These are phyloP conservation scores for Glaucomys volans DNA, from an alignment of 2,113 vertebrate species.

Conservation along the genomic window DNA sequence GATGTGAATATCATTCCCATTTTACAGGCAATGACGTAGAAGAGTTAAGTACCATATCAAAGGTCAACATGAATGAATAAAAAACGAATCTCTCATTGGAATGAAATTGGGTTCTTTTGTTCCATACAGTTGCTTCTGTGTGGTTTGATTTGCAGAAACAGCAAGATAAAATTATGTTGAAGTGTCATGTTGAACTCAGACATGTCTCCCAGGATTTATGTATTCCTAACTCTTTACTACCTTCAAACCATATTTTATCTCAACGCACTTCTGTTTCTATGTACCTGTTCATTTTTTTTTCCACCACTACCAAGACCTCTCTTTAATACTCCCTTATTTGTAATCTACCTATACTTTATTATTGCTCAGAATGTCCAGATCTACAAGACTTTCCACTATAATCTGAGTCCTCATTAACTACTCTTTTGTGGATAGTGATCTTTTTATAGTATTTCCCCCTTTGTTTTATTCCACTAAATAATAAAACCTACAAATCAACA, in stretches of 20 bases:
- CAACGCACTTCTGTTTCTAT: background rate
- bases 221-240: background rate
- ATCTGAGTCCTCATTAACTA: background rate
- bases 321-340: background rate
- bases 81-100: background rate
- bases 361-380: background rate
- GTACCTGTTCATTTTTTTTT: background rate
- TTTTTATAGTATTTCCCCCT: background rate
- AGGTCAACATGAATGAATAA: background rate
- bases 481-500: background rate
- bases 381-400: background rate
- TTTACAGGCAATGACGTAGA: background rate
- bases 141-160: background rate
- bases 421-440: background rate
- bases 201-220: background rate
- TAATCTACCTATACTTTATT: background rate
- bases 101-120: background rate
- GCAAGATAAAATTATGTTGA: background rate
- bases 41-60: background rate
- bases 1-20: background rate
- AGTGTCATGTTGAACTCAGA: background rate
- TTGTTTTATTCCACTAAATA: background rate
- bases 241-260: background rate
- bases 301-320: background rate
- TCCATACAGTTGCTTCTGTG: background rate